These are phyloP conservation scores for Chironomus tepperi DNA, from an alignment of 1,140 invertebrate genomes.

Conservation along the genomic window DNA sequence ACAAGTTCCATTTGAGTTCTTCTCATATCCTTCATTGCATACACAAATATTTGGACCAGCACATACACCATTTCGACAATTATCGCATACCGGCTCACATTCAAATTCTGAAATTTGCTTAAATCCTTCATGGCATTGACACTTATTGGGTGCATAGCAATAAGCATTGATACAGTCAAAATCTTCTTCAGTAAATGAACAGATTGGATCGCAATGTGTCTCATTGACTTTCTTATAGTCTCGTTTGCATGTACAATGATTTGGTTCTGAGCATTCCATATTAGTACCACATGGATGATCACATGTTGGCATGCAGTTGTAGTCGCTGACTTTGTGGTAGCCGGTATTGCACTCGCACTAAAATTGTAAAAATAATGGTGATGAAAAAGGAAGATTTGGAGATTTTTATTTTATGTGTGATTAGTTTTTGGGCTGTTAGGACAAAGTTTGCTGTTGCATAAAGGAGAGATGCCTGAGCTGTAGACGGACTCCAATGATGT, in stretches of 20 bases:
- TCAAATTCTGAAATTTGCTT: slow-evolving; percentile 31
- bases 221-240: slow-evolving; percentile 3
- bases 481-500: too few species aligned
- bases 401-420: too few species aligned
- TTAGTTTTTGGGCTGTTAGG: too few species aligned
- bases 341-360: slow-evolving; percentile 1
- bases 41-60: not conserved
- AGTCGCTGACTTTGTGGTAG: not conserved
- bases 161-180: slow-evolving; percentile 29
- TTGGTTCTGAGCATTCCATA: not conserved
- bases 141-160: slow-evolving; percentile 33
- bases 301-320: not conserved
- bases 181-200: not conserved
- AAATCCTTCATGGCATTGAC: slow-evolving; percentile 35
- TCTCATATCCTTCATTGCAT: slow-evolving; percentile 28
- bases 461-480: too few species aligned
- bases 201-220: not conserved
- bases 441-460: too few species aligned
- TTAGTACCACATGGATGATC: not conserved
- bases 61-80: slow-evolving; percentile 23
- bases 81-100: slow-evolving; percentile 28
- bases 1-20: slow-evolving; percentile 29
- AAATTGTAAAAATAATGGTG: not conserved
- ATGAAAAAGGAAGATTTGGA: not conserved
- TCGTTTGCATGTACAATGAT: not conserved